Evolutionary conservation across 2,113 vertebrate species (phyloP).

Genomic region (Rhombomys opimus): DNA sequence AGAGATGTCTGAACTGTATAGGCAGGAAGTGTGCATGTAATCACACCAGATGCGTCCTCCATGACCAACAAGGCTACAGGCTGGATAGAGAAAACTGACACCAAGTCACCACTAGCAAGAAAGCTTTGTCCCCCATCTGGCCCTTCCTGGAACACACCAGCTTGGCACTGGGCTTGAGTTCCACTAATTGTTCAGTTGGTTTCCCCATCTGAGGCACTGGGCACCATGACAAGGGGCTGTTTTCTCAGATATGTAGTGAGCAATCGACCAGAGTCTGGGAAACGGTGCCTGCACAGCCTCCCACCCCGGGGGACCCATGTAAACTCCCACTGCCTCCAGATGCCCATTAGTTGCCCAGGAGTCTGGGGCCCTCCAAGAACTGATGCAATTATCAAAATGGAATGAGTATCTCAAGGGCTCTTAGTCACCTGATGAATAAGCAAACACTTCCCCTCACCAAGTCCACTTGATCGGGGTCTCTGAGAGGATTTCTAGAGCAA

Average conservation of each 20-base stretch:
- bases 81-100: not conserved
- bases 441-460: not conserved
- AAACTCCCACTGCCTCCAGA: not conserved
- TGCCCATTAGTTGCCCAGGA: not conserved
- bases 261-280: not conserved
- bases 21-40: accelerated
- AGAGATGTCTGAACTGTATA: not conserved
- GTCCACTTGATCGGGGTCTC: not conserved
- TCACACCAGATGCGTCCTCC: accelerated
- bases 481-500: not conserved
- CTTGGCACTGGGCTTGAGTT: constrained; percentile 30
- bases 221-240: not conserved
- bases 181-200: not conserved
- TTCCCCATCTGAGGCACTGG: not conserved
- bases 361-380: not conserved
- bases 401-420: constrained; percentile 60
- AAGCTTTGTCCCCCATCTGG: not conserved
- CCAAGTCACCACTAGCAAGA: not conserved
- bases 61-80: accelerated
- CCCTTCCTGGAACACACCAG: not conserved
- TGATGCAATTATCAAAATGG: not conserved
- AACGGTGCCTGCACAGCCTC: not conserved
- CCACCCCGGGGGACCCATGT: not conserved
- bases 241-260: not conserved
- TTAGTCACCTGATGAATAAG: constrained; percentile 26